Conservation (phyloP, 2,888 invertebrate genomes). For the Tridacna crocea region DNA sequence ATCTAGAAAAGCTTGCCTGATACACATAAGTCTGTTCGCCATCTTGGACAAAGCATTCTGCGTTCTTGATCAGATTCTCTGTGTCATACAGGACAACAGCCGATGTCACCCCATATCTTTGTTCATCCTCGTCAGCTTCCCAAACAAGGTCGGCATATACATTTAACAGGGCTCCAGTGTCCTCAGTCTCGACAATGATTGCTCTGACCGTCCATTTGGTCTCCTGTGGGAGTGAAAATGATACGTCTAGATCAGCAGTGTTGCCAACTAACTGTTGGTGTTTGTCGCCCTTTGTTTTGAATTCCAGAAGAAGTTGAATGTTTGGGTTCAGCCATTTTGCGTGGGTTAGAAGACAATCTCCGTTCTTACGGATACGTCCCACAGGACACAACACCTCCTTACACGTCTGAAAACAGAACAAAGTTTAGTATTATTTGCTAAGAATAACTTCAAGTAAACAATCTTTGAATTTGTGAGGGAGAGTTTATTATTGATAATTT, state of each 20-base stretch:
- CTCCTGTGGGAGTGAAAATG: neutral
- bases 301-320: neutral
- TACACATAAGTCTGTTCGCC: neutral
- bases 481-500: too few relatives aligned
- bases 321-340: conserved; percentile 4
- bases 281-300: neutral
- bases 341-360: neutral
- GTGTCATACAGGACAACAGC: neutral
- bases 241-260: neutral
- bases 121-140: neutral
- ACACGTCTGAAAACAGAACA: conserved; percentile 2
- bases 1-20: neutral
- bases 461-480: too few relatives aligned
- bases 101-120: neutral
- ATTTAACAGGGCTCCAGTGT: neutral
- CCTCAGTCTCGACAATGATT: neutral
- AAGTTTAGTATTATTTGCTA: neutral
- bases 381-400: conserved; percentile 12
- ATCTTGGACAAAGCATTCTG: neutral
- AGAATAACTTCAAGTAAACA: too few relatives aligned
- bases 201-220: neutral
- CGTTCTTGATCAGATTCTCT: neutral
- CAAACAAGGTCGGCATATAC: conserved; percentile 12
- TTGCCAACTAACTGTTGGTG: neutral
- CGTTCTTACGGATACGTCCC: neutral